Conservation (phyloP, 2,888 invertebrate genomes). For the Sinopyrophorus schimmeli region DNA sequence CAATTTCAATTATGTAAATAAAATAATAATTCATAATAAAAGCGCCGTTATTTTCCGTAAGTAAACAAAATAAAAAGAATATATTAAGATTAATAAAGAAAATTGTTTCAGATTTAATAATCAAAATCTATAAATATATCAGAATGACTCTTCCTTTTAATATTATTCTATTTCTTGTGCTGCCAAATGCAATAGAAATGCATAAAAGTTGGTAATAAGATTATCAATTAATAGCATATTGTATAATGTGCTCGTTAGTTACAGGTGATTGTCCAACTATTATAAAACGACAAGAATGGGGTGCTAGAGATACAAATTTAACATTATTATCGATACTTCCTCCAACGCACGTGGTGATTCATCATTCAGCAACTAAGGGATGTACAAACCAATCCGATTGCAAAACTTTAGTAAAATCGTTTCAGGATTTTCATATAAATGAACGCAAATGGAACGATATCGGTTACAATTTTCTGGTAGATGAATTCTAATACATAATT, state of each 20-base stretch:
- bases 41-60: no score
- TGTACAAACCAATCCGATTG: constrained; percentile 52
- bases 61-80: no score
- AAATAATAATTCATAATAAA: no score
- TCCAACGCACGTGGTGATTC: constrained; percentile 52
- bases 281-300: constrained; percentile 53
- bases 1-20: no score
- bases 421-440: constrained; percentile 52
- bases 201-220: no score
- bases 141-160: no score
- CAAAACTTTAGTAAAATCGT: constrained; percentile 47
- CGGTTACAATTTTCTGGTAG: constrained; percentile 53
- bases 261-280: constrained; percentile 42
- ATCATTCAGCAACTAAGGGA: constrained; percentile 52
- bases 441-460: constrained; percentile 47
- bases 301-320: constrained; percentile 45
- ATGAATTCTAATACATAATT: constrained; percentile 21
- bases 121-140: no score
- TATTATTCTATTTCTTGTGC: no score
- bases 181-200: no score
- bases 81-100: no score
- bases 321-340: constrained; percentile 43
- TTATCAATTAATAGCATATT: no score
- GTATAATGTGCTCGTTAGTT: not conserved
- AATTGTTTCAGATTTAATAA: no score